Percentiles rank a stretch among this genome's conserved stretches.
Conservation (phyloP, 92 coral and sea anemone species). For the Diadumene lineata region DNA sequence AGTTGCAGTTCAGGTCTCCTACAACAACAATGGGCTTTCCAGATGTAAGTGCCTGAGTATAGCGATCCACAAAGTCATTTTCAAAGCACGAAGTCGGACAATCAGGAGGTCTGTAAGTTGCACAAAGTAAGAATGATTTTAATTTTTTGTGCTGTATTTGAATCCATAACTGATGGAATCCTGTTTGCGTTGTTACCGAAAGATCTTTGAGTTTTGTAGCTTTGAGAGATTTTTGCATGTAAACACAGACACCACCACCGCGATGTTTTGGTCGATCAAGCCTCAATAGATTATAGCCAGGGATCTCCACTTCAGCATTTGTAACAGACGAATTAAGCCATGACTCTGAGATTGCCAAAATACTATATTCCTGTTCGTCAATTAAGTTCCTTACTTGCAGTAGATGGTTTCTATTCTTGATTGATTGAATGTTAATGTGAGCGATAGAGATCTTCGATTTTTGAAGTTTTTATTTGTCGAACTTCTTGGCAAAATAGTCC, state of each 20-base stretch:
- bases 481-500: no score
- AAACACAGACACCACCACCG: conserved; percentile 32
- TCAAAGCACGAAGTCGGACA: conserved; percentile 22
- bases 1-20: conserved; percentile 49
- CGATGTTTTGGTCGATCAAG: conserved; percentile 16
- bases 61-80: conserved; percentile 19
- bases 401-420: no score
- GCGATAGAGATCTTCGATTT: no score
- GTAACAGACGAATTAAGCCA: conserved; percentile 39
- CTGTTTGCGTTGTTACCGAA: conserved; percentile 18
- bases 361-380: no score
- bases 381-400: no score
- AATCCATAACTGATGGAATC: conserved; percentile 45
- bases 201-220: conserved; percentile 17
- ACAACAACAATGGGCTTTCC: conserved; percentile 22
- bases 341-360: no score
- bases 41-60: conserved; percentile 5
- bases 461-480: no score
- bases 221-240: conserved; percentile 18
- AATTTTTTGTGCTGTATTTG: conserved; percentile 29
- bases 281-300: conserved; percentile 20
- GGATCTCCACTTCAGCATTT: conserved; percentile 30
- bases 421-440: no score
- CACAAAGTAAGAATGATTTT: conserved; percentile 40
- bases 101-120: conserved; percentile 46